Evolutionary conservation across 2,113 vertebrate species (phyloP), one percentile per base, ranked within the genome.

Genomic region (Pungitius pungitius): DNA sequence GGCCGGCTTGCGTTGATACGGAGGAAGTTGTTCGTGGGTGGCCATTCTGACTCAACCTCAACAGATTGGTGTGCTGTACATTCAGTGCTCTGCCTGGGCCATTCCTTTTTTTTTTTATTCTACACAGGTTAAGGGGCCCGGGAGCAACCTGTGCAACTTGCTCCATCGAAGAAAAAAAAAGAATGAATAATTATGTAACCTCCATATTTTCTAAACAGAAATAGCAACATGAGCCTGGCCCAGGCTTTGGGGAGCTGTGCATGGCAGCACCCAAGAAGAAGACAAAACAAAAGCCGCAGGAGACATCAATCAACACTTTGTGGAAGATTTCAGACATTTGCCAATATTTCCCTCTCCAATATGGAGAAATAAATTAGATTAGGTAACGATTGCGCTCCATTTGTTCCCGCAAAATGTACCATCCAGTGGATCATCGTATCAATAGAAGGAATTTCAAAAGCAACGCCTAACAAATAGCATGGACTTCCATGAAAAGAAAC

Each of bases 31-130:
- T 68, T 81, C 37, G 75, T 69, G 57, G 88, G 87, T 86, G 90
- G 85, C 82, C 84, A 35, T 84, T 75, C 78, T 92, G 91, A 92
- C 88, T 91, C 90, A 91, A 87, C 86, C 83, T 70, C 69, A 47
- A 90, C 91, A 92, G 90, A 93, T 91, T 90, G 92, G 73, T 63
- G 82, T 71, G 85, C 85, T 22, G 51, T 74, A 85, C 82, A 80
- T 49, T 69, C 87, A 61, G 88, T 84, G 71, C 82, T 68, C 69
- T 33, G 67, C 65, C 68, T 2, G 62, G 69, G 59, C 59, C 51
- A 40, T 65, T 74, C 78, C 57, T 77, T 69, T 59, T 70, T 75
- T 52, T n/a, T 52, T 51, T 22, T 62, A 68, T 83, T 78, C 66
- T 78, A 77, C 71, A 57, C 5, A 9, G 82, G 81, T 82, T 69